A percentile compares a stretch with the other conserved stretches of the same genome.
phyloP scores from a whole-genome alignment of 37 sponge, comb jelly and placozoan species.

The Aphrocallistes beatrix region DNA sequence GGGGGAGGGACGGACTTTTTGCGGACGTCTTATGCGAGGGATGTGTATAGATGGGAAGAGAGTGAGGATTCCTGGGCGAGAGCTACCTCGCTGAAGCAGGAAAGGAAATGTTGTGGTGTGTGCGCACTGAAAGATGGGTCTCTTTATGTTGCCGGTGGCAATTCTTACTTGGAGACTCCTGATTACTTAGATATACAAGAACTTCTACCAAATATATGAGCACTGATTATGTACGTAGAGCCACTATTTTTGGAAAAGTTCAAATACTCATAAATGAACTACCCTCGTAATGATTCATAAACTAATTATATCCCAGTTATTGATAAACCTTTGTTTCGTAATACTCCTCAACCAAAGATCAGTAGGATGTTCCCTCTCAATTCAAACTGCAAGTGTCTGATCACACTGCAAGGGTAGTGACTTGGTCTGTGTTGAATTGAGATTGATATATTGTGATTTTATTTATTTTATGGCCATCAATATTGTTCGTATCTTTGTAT shows the following conservation, averaged over 20 bases:
- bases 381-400: no score
- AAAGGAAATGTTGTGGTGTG: conserved; percentile 1
- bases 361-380: no score
- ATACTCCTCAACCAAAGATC: no score
- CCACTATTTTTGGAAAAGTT: no score
- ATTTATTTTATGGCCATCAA: background rate
- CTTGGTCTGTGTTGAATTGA: no score
- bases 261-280: no score
- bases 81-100: background rate
- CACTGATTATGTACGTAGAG: no score
- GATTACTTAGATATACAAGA: conserved; percentile 18
- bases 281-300: no score
- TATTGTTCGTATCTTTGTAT: conserved; percentile 16
- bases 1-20: background rate
- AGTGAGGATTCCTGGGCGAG: background rate
- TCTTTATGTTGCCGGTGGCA: background rate
- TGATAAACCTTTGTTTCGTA: no score
- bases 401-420: no score
- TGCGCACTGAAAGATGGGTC: background rate
- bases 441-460: background rate
- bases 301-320: no score
- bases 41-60: background rate
- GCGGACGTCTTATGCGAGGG: background rate
- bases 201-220: no score
- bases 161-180: conserved; percentile 1